Base-by-base conservation (phyloP, 1,140 invertebrate genomes). In the Drosophila auraria region DNA sequence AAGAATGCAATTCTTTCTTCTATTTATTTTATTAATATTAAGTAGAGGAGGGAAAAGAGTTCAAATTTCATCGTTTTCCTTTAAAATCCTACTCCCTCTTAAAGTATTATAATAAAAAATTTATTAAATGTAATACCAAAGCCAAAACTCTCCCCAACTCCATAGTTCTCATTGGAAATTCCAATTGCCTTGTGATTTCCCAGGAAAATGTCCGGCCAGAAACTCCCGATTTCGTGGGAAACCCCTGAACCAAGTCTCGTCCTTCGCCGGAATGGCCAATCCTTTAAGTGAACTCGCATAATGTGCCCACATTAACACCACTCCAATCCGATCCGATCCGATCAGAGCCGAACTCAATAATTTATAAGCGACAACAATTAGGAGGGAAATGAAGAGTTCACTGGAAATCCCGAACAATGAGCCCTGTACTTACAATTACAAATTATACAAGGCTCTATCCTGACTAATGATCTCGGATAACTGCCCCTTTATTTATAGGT, bases 251-350 rank as follows among this genome's bases (percentile, higher is more conserved):
- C 17, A 23, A 17, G 14, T 45, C 0, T 23, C 42, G 47, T 82
- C 86, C 86, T 90, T 82, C 75, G 54, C 72, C 54, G 78, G 68
- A 84, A 90, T 74, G 30, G 82, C 82, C 86, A 89, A 90, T 89
- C 82, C 86, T 89, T 86, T 80, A 44, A 51, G 44, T 42, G 33
- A 49, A 51, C 69, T 63, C 57, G 68, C 79, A 90, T 90, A 90
- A 90, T 90, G 87, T 90, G 79, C 86, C 86, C 86, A 90, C 87
- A 90, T 90, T 90, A 91, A 90, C 86, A 74, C 49, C 69, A 53
- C 14, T 33, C 38, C 33, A 59, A 47, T 51, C 15, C 17, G 30
- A 66, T 38, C 60, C 27, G 7, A 50, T 58, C 14, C 15, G 36
- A 36, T 33, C 27, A 9, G 17, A 59, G 40, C 15, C 40, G n/a